Base-by-base conservation (phyloP, 92 coral and sea anemone species). In the Muricea muricata region DNA sequence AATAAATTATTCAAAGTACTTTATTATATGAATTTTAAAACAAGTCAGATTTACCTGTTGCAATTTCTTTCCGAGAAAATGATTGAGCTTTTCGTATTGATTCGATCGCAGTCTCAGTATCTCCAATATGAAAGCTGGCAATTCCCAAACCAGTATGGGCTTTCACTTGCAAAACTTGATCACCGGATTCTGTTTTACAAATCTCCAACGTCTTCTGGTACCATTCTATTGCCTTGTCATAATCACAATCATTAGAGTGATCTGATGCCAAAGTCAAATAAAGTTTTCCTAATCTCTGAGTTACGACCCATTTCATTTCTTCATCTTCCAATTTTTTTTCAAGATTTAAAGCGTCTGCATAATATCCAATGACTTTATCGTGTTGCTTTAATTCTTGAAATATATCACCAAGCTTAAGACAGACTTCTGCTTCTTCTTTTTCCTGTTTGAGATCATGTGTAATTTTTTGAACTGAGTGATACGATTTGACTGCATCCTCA, bases 341-440 rank as follows among this genome's bases (percentile, higher is more conserved):
- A 1, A 45, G 9, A 45, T 45, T 52, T 25, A 85, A 61, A 33
- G 85, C 81, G 29, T 78, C 83, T 57, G 84, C 63, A 34, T 29
- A 70, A 41, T 46, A 41, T 39, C 74, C 82, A 58, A 82, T 25
- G 25, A 88, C 74, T 72, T 81, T 73, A 46, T 87, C 88, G 32
- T 81, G 23, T 74, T 39, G 20, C 33, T 65, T 50, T 32, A 81
- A 80, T 54, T 18, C 1, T 30, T 18, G 7, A 73, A 39, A 70
- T 31, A 54, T 41, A 4, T 15, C 48, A 30, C 90, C 90, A 28
- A 87, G 73, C 32, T 32, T 69, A 18, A 34, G 41, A 76, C 48
- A 69, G 4, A 17, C 50, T 13, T 45, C 41, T 7, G 67, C 58
- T 75, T 87, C 88, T 75, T 21, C 23, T 12, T 47, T 18, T 55